Base-by-base conservation (phyloP, 2,113 vertebrate species). In the Panthera tigris region DNA sequence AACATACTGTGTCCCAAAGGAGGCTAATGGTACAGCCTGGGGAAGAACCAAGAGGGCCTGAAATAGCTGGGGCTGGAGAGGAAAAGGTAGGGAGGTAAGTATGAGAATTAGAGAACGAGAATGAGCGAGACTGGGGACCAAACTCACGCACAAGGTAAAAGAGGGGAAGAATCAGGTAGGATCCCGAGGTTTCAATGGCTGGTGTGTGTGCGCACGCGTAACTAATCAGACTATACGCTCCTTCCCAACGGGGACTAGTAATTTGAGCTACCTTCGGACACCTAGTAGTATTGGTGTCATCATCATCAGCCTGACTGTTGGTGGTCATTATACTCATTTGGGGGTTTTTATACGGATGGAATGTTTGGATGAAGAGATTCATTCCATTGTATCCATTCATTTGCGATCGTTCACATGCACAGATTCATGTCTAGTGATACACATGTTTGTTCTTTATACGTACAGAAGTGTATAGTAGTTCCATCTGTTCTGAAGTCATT, bases 401-500 rank as follows among this genome's bases (percentile, higher is more conserved):
- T 14, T 66, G 19, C 11, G 55, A 74, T 91, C 55, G 29, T 23
- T 55, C 27, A 88, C 52, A 83, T 66, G 63, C 87, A 21, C 13
- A 27, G 33, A 39, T 88, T 86, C 65, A 66, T 45, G 39, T 71
- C 87, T 52, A 84, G 45, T 57, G 74, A 66, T 31, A 65, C 82
- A 39, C 13, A 39, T n/a, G 10, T 79, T 94, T 66, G 18, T 95
- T 90, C 61, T 66, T 33, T 57, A 36, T 48, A 9, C 55, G 25
- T 69, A 65, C 33, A 16, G 78, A 74, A 25, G 4, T 50, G 25
- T 48, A 45, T 23, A 36, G 29, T 61, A 25, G 48, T 92, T 86
- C 88, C 39, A 94, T 94, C 45, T 95, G 13, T 87, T 92, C 50
- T 85, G 45, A 88, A 97, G 74, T 85, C n/a, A 65, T 29, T 71